Evolutionary conservation across 2,888 invertebrate species (phyloP), one percentile per base, ranked within the genome.

Genomic region (Rhabditophanes sp.): DNA sequence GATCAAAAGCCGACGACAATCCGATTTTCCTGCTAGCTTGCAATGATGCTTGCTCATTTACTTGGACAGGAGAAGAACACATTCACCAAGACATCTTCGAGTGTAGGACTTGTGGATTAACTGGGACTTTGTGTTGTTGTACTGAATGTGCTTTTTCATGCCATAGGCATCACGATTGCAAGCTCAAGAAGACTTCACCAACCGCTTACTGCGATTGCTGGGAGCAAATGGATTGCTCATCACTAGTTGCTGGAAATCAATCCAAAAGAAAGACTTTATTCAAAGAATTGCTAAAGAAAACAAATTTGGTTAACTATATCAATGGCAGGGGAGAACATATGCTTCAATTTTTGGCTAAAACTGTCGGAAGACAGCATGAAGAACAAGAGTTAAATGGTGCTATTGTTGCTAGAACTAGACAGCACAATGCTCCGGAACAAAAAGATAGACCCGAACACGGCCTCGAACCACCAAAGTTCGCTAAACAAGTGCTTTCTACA

Each of bases 191-290:
- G n/a, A n/a, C n/a, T 7, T 87, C 88, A 0, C 96, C 96, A 0
- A 96, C 96, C 1, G 96, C 96, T 0, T 96, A 99, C 64, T 99
- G 96, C 67, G 96, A 99, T 68, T 96, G 96, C 66, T 96, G 96
- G 96, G 93, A 96, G 68, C 93, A 90, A 66, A 93, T 93, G 68
- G 84, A 88, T 61, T 96, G 96, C 68, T 84, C 85, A 62, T 87
- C 93, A 2, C 71, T 96, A 11, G 80, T 93, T 16, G 80, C 69
- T 18, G 74, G 74, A 3, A 70, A 70, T 67, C 85, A 88, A 71
- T 74, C 75, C 3, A 80, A 83, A 4, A 75, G 96, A 28, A 82
- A 79, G 60, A 80, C 82, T 41, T 70, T 96, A 30, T 73, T 96
- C 4, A 79, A 79, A 41, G 76, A 81, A 39, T 74, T 96, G 3